phyloP scores from a whole-genome alignment of 2,797 vertebrate genomes.

The Enteromius trimaculatus region DNA sequence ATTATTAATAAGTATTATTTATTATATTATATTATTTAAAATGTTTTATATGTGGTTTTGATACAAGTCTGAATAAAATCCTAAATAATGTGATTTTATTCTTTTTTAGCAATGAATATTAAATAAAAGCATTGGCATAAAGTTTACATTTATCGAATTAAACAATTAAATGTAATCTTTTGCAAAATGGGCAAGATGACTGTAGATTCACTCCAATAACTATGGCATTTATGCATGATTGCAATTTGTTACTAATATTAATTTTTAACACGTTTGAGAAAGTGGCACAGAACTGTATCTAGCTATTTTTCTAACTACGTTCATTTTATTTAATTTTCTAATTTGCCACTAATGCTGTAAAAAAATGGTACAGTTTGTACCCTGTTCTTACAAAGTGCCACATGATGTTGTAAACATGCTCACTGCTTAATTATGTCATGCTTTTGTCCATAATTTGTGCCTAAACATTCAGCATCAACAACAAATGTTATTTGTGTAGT shows the following conservation, averaged over 20 bases:
- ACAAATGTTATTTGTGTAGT: constrained; percentile 57
- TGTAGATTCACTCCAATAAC: background rate
- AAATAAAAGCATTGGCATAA: background rate
- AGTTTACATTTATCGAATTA: background rate
- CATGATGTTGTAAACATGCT: constrained; percentile 16
- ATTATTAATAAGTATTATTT: background rate
- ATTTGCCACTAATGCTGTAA: background rate
- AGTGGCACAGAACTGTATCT: background rate
- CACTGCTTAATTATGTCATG: constrained; percentile 27
- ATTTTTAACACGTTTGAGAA: background rate
- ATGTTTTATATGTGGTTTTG: background rate
- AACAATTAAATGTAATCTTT: background rate
- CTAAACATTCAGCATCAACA: constrained; percentile 40
- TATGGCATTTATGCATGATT: background rate
- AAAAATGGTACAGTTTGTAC: background rate
- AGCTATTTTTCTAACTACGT: background rate
- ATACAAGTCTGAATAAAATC: background rate
- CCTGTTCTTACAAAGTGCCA: background rate
- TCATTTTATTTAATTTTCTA: background rate
- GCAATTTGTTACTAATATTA: background rate
- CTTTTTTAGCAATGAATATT: background rate
- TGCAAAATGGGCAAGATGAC: background rate
- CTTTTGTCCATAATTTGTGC: constrained; percentile 52
- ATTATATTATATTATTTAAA: background rate
- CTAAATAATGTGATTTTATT: background rate